Evolutionary conservation across 2,888 invertebrate species (phyloP), one percentile per base, ranked within the genome.

Genomic region (Dysmachus trigonus): DNA sequence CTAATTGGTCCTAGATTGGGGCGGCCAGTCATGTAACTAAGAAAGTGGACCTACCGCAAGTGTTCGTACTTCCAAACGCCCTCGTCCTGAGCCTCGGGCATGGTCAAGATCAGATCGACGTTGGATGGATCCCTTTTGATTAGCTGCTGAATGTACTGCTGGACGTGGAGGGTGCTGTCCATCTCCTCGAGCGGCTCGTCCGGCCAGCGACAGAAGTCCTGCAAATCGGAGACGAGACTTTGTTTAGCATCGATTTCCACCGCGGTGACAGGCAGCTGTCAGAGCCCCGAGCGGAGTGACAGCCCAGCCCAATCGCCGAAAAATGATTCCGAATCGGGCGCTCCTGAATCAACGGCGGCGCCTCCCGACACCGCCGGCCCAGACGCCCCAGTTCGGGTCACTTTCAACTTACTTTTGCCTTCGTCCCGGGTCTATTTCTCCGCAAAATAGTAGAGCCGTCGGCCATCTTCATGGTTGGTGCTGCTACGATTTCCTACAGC

Each of bases 61-160:
- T 99, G 99, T 93, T 99, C 99, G 92, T 99, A 99, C 93, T 99
- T 99, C 99, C 99, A 99, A 79, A 99, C 99, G 53, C 99, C 99
- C 92, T 99, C 98, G 91, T 99, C 99, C 92, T 99, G 98, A 27
- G 97, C 96, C 89, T 99, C 98, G 1, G 99, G 99, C 93, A 99
- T 98, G 90, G 96, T 97, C 81, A 99, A 93, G 90, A 99, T 99
- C 86, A 96, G 94, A 90, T 98, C 98, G 87, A 99, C 96, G 93
- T 98, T 97, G 10, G 96, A 95, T 33, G 98, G 97, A 92, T 99
- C 98, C 88, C 96, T 95, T 88, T 98, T 94, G 89, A 99, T 99
- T 88, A 98, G 95, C 93, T 99, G 99, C 92, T 99, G 99, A 90
- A 99, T 99, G 91, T 97, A 99, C 91, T 99, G 99, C 91, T 99